Evolutionary conservation across 1,140 invertebrate genomes (phyloP).

Genomic region (Aradophagus sp.): DNA sequence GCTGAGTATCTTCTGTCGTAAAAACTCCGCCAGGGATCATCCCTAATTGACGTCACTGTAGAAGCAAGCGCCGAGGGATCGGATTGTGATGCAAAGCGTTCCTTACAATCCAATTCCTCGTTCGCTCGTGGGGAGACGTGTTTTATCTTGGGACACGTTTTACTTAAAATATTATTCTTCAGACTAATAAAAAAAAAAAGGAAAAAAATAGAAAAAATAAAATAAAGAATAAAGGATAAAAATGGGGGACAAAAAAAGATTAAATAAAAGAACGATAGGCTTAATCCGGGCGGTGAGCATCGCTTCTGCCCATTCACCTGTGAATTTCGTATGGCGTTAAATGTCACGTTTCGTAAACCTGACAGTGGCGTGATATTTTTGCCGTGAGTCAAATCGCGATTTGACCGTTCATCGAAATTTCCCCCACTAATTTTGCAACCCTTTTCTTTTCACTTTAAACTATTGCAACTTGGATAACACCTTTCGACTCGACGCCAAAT

Average conservation of each 20-base stretch:
- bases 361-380: too few species aligned
- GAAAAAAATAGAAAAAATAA: too few species aligned
- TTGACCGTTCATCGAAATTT: too few species aligned
- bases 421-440: too few species aligned
- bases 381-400: too few species aligned
- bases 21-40: conserved; percentile 27
- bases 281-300: neutral
- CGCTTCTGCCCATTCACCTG: conserved; percentile 13
- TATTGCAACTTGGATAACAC: too few species aligned
- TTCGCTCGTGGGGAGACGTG: conserved; percentile 6
- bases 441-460: too few species aligned
- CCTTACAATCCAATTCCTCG: conserved; percentile 33
- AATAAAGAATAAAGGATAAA: too few species aligned
- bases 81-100: conserved; percentile 34
- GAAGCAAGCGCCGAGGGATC: conserved; percentile 13
- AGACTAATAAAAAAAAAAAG: conserved; percentile 3
- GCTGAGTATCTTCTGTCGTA: conserved; percentile 19
- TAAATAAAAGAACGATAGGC: neutral
- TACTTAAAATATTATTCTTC: conserved; percentile 29
- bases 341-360: conserved; percentile 14
- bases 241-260: too few species aligned
- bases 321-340: conserved; percentile 8
- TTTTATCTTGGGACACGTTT: conserved; percentile 30
- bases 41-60: conserved; percentile 40
- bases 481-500: too few species aligned